Base-by-base conservation (phyloP, 2,888 invertebrate species). In the Sarcophaga rosellei region DNA sequence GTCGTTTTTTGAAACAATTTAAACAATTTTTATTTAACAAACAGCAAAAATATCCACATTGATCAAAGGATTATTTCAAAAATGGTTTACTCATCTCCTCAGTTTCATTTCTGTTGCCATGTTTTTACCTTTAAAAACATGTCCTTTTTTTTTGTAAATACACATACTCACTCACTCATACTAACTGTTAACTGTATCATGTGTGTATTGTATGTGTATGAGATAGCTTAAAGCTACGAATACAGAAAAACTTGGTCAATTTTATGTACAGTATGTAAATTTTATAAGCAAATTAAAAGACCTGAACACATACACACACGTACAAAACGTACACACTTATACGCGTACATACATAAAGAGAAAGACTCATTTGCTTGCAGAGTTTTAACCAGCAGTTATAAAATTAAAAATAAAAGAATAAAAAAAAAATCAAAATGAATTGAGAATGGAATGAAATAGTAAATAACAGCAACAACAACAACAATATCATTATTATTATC, bases 221-320 rank as follows among this genome's bases (percentile, higher is more conserved):
- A 59, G 69, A 65, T 62, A 81, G 62, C 63, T 81, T 81, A 70
- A 75, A 57, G 63, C 69, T 69, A 75, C 53, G 35, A 35, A 35
- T 35, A 35, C 35, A 35, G 10, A 35, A 70, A 63, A 81, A 75
- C 45, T 63, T 75, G 75, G 47, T 59, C 62, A 70, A 59, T 75
- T 81, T 75, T 75, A 53, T 81, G 47, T 53, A 53, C 23, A 62
- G 57, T 23, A 69, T 81, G 62, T 69, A 81, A 75, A 75, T 81
- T 70, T 70, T 57, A 63, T 65, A 76, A 76, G 75, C 45, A 76
- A 75, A 81, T 81, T 81, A 75, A 81, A 59, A 45, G 35, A 81
- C 35, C 10, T 20, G 59, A 47, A 75, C 10, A 57, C n/a, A 45
- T 20, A 45, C 15, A 25, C 69, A 25, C 77, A 69, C 6, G 8